These are phyloP conservation scores for Euura saliciscinereae DNA, from an alignment of 1,140 invertebrate species.

Conservation along the genomic window DNA sequence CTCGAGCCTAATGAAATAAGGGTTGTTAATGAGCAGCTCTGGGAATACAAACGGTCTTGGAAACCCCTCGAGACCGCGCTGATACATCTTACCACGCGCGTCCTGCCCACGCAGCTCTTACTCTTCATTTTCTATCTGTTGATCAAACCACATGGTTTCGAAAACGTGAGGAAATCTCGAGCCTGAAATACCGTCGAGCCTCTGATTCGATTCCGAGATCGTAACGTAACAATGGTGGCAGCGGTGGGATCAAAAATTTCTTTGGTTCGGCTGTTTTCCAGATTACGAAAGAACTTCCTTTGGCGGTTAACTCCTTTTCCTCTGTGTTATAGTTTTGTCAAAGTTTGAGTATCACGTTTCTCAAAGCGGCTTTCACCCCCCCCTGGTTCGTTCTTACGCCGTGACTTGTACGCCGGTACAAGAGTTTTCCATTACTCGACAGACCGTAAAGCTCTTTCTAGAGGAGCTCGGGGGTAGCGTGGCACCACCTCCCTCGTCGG, in stretches of 20 bases:
- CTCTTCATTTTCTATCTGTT: background rate
- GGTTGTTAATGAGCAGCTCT: conserved; percentile 44
- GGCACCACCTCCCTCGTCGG: background rate
- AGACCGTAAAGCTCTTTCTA: background rate
- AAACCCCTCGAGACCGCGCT: conserved; percentile 34
- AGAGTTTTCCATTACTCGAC: conserved; percentile 7
- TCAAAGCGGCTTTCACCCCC: background rate
- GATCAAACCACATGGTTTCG: no score
- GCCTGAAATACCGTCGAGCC: background rate
- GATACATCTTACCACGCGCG: conserved; percentile 31
- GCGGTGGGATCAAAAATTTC: background rate
- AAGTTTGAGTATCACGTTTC: background rate
- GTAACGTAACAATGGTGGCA: background rate
- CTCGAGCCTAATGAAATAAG: conserved; percentile 44
- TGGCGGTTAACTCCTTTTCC: no score
- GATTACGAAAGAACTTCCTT: background rate
- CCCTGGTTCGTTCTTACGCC: background rate
- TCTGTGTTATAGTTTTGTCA: no score
- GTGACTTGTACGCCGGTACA: background rate
- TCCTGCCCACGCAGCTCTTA: conserved; percentile 12
- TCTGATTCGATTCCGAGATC: background rate
- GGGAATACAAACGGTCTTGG: conserved; percentile 25
- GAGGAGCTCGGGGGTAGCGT: background rate
- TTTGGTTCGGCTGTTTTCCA: background rate
- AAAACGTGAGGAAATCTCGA: background rate